Base-by-base conservation (phyloP, 2,797 vertebrate genomes). In the Cryptoprocta ferox region DNA sequence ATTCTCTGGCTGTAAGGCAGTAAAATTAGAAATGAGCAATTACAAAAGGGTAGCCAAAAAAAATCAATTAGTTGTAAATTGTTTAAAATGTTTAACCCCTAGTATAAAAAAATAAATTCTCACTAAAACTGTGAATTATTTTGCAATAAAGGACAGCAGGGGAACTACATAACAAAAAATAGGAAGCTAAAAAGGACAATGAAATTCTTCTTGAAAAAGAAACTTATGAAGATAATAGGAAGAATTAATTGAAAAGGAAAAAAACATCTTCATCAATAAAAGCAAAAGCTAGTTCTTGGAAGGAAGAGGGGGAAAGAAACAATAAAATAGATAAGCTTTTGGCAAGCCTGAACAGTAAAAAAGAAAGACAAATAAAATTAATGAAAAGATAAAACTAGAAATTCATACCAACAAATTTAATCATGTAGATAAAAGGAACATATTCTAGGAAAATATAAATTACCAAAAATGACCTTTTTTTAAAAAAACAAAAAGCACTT, bases 191-290 rank as follows among this genome's bases (percentile, higher is more conserved):
- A 80, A 82, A 71, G 50, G 30, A 39, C 18, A 88, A 35, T 61
- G 70, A 79, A 84, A 42, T 61, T 53, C 50, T 11, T 85, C 30
- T 68, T 71, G 5, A 78, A 79, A 88, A 78, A 39, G 5, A 81
- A 39, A 21, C n/a, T 24, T 92, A 37, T 61, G 42, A 65, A 96
- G 19, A 63, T 30, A 84, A 26, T 87, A 66, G 24, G 53, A 76
- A n/a, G 48, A 94, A 95, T 63, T 83, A 84, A 83, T n/a, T 82
- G 11, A 76, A 68, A 78, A 75, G 24, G 35, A 91, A 86, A 68
- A 50, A 35, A n/a, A 21, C 19, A 45, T 59, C 82, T 92, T 79
- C 53, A 95, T 73, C 45, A 96, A 68, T 86, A 37, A 71, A 91
- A 71, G 18, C 5, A 65, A 85, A 65, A 83, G 0, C 37, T 66